A percentile compares a stretch with the other conserved stretches of the same genome.
Conservation (phyloP, 1,140 invertebrate genomes). For the Parapsyche elsis region DNA sequence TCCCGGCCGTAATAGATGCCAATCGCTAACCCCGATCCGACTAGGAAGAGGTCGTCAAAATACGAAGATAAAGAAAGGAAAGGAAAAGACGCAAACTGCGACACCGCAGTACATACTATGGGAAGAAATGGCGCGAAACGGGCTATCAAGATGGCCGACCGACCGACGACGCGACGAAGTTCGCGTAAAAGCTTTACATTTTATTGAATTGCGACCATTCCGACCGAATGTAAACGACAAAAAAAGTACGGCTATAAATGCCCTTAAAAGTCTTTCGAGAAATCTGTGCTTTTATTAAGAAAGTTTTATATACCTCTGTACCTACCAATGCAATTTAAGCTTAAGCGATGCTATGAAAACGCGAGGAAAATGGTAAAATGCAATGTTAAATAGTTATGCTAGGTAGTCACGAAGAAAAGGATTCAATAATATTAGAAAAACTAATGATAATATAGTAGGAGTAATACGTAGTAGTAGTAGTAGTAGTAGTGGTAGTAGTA, state of each 20-base stretch:
- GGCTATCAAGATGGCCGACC: constrained; percentile 17
- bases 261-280: neutral
- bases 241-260: neutral
- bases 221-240: constrained; percentile 1
- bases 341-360: no score
- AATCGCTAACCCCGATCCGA: constrained; percentile 21
- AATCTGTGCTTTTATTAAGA: no score
- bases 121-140: constrained; percentile 23
- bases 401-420: no score
- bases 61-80: neutral
- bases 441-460: no score
- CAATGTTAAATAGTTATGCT: no score
- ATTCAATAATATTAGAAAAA: no score
- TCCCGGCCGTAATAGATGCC: constrained; percentile 3
- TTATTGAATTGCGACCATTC: constrained; percentile 5
- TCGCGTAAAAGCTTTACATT: neutral
- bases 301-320: no score
- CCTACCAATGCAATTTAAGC: no score
- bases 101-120: neutral
- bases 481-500: no score
- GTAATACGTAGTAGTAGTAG: no score
- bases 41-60: neutral
- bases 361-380: no score
- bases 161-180: neutral
- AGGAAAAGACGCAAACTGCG: neutral